Evolutionary conservation across 2,113 vertebrate genomes (phyloP), one percentile per base, ranked within the genome.

Genomic region (Dromaius novaehollandiae): DNA sequence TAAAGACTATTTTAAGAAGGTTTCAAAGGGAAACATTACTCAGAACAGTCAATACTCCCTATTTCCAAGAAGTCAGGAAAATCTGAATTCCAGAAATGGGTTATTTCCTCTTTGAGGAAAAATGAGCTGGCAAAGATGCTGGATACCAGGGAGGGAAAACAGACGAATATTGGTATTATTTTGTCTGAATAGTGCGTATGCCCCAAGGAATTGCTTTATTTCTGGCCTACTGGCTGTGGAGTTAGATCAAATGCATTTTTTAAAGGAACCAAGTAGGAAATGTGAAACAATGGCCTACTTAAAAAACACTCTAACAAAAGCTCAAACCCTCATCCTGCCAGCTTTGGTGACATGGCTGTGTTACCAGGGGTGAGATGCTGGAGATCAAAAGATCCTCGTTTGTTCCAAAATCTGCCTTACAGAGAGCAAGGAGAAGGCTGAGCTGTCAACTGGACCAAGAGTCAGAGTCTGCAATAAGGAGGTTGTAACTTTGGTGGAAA

Each of bases 1-100:
- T 89, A 77, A 46, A 81, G 64, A 58, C 58, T 96, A 80, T 96
- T 96, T 96, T 86, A 78, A 89, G 93, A 80, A 74, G 16, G 19
- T 89, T 95, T 94, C 50, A 86, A 94, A 86, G 53, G 64, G 73
- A 83, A 93, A 68, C 64, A 42, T 83, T 95, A 83, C 64, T 95
- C 38, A 77, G 75, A 97, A 63, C 16, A 91, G 55, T 97, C 63
- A 69, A 91, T 95, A 89, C 36, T 95, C 87, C 68, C 75, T 75
- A 83, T 61, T 96, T 95, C 91, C 75, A 95, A 97, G 96, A 96
- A 97, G 68, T 89, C 75, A 8, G 87, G 89, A 94, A 96, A 95
- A 91, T 66, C 46, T 86, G 64, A 94, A 95, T 94, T 94, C 82
- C 93, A 95, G 75, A 95, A 95, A 64, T 75, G 79, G 50, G 60